Percentiles rank a stretch among this genome's conserved stretches.
phyloP scores from a whole-genome alignment of 1,140 invertebrate genomes.

The Triops cancriformis region DNA sequence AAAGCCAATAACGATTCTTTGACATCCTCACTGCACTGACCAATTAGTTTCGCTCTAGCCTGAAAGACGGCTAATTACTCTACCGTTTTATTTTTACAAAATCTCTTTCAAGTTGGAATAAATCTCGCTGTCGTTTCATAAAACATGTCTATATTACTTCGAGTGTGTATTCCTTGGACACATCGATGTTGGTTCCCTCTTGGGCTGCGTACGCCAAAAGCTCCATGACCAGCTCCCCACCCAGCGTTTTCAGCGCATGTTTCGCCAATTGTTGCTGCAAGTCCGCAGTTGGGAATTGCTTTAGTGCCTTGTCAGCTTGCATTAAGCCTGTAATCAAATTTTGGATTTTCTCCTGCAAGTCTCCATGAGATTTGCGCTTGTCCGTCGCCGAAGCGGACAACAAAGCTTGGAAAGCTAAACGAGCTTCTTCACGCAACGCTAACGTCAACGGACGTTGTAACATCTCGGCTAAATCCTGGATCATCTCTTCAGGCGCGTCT shows the following conservation, averaged over 20 bases:
- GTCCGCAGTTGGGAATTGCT: constrained; percentile 48
- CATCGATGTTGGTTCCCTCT: constrained; percentile 39
- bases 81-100: no score
- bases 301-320: constrained; percentile 73
- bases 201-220: constrained; percentile 47
- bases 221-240: constrained; percentile 71
- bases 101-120: neutral
- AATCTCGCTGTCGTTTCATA: neutral
- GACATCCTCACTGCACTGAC: constrained; percentile 50
- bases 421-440: constrained; percentile 51
- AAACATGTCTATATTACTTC: constrained; percentile 39
- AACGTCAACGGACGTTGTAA: constrained; percentile 45
- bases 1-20: constrained; percentile 43
- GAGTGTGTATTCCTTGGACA: constrained; percentile 36
- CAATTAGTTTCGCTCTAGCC: constrained; percentile 44
- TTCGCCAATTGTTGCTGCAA: constrained; percentile 59
- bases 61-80: constrained; percentile 35
- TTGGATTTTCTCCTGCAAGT: constrained; percentile 64
- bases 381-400: constrained; percentile 55
- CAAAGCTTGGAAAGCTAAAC: constrained; percentile 58
- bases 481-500: constrained; percentile 44
- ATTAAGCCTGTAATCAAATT: constrained; percentile 21
- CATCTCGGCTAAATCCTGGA: constrained; percentile 39
- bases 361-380: constrained; percentile 63
- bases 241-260: constrained; percentile 73